Conservation (phyloP, 2,888 invertebrate species). For the Buathra laborator region DNA sequence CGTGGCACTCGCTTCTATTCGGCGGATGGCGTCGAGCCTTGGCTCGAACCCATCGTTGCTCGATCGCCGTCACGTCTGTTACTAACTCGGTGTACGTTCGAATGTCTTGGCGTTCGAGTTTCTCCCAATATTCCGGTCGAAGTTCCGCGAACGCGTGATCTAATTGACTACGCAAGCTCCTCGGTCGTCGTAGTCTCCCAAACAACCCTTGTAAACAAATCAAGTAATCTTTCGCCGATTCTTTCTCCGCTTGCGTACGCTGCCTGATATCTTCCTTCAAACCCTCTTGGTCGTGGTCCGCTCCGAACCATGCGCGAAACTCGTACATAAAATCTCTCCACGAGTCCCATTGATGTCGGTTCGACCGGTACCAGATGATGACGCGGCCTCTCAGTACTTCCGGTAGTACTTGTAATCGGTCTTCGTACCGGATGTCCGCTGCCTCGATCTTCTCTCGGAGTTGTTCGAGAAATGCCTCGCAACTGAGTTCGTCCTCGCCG, state of each 20-base stretch:
- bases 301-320: background rate
- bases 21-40: background rate
- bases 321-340: too few species aligned
- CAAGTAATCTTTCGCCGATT: background rate
- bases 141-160: slow-evolving; percentile 8
- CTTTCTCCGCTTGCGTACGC: background rate
- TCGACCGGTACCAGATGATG: too few species aligned
- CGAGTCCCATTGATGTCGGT: too few species aligned
- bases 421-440: background rate
- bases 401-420: slow-evolving; percentile 3
- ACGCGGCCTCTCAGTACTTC: slow-evolving; percentile 11
- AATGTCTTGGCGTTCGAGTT: background rate
- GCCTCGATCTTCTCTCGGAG: background rate
- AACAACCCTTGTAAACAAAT: background rate
- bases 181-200: too few species aligned
- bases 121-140: slow-evolving; percentile 13
- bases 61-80: background rate
- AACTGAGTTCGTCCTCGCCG: slow-evolving; percentile 1
- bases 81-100: background rate
- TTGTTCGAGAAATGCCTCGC: background rate
- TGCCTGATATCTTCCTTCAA: background rate
- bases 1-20: slow-evolving; percentile 1
- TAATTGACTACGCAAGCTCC: too few species aligned
- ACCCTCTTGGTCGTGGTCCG: background rate
- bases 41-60: slow-evolving; percentile 16